Evolutionary conservation across 2,888 invertebrate species (phyloP).

Genomic region (Chrysolina oricalcia): DNA sequence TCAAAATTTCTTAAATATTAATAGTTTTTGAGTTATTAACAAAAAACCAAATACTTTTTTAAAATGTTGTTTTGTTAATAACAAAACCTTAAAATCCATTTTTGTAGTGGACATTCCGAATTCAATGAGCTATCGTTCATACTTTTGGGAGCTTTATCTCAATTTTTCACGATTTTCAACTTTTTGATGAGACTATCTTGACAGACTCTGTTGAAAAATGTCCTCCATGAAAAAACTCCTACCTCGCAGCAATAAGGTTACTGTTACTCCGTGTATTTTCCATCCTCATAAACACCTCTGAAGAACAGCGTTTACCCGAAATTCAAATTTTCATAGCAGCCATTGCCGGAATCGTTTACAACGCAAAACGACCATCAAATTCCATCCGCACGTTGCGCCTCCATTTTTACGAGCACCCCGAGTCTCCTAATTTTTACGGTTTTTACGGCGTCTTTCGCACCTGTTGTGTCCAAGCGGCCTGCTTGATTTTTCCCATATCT

Average conservation of each 20-base stretch:
- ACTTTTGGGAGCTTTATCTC: too few species aligned
- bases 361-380: conserved; percentile 41
- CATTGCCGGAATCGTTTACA: conserved; percentile 40
- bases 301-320: conserved; percentile 14
- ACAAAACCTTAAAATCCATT: too few species aligned
- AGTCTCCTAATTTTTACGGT: conserved; percentile 46
- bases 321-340: conserved; percentile 22
- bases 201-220: too few species aligned
- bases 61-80: too few species aligned
- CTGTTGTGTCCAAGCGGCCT: conserved; percentile 15
- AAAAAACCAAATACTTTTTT: too few species aligned
- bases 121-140: too few species aligned
- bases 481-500: background rate
- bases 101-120: too few species aligned
- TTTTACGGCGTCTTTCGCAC: background rate
- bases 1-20: too few species aligned
- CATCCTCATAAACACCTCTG: background rate
- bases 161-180: too few species aligned
- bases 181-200: too few species aligned
- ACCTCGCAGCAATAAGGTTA: background rate
- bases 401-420: conserved; percentile 49
- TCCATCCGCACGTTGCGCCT: conserved; percentile 39
- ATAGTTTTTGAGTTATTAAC: too few species aligned
- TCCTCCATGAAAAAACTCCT: too few species aligned
- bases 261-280: background rate